Percentiles rank a stretch among this genome's conserved stretches.
phyloP scores from a whole-genome alignment of 64 coral and sea anemone species.

The Montipora efflorescens region DNA sequence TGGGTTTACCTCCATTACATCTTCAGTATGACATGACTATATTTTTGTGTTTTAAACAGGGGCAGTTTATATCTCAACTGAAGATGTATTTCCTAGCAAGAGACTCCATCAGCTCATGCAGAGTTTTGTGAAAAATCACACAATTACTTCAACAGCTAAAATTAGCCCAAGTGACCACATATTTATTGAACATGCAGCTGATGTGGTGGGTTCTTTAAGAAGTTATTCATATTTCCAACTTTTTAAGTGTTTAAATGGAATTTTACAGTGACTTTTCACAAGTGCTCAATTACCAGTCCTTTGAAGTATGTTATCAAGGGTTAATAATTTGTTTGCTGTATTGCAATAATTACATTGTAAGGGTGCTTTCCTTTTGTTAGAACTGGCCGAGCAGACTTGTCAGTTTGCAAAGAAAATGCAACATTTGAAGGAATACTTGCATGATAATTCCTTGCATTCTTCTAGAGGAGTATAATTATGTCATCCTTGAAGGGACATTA shows the following conservation, averaged over 20 bases:
- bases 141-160: not conserved
- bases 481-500: too few relatives aligned
- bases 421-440: too few relatives aligned
- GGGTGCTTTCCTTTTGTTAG: too few relatives aligned
- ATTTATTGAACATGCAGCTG: constrained; percentile 86
- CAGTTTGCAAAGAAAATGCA: too few relatives aligned
- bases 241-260: not conserved
- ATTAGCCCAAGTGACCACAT: constrained; percentile 71
- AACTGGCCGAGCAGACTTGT: too few relatives aligned
- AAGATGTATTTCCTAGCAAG: constrained; percentile 96
- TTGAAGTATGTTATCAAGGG: too few relatives aligned
- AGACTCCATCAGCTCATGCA: constrained; percentile 89
- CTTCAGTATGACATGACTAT: not conserved
- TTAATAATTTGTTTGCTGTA: too few relatives aligned
- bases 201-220: constrained; percentile 55
- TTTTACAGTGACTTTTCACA: too few relatives aligned
- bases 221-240: not conserved
- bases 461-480: too few relatives aligned
- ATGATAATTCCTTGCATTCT: too few relatives aligned
- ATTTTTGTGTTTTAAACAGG: constrained; percentile 26
- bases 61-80: constrained; percentile 90
- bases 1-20: not conserved
- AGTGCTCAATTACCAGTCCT: too few relatives aligned
- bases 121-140: constrained; percentile 68
- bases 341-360: too few relatives aligned